Evolutionary conservation across 2,113 vertebrate species (phyloP), one percentile per base, ranked within the genome.

Genomic region (Loxodonta africana): DNA sequence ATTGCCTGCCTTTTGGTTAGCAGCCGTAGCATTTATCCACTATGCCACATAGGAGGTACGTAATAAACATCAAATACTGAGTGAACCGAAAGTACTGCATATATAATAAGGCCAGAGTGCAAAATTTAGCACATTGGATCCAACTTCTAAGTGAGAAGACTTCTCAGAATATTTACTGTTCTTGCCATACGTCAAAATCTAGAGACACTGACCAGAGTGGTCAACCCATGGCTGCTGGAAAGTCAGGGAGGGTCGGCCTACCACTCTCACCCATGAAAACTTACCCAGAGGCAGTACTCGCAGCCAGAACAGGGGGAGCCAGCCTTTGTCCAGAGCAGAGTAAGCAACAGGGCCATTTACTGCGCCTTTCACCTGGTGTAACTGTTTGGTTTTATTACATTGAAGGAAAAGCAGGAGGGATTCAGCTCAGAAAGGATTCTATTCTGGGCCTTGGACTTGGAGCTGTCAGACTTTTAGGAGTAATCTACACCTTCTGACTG

Each of bases 401-500:
- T 30, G 46, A 87, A 91, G 83, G 83, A 53, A 74, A 92, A 76
- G 89, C 26, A 5, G 76, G 85, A 87, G 57, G 48, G n/a, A 63
- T 71, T 94, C 82, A 48, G 33, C 69, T 71, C 33, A 51, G 92
- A 93, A 88, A 78, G 37, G 30, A n/a, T 90, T 90, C 92, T 94
- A 41, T 93, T 95, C 62, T n/a, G 71, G 89, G 84, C 62, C 51
- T 30, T 17, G 15, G 73, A 74, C 41, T 60, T 30, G 46, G 28
- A 60, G 44, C 76, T 71, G n/a, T 23, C 3, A 33, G 85, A 11
- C 62, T 69, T 67, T 53, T 33, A 73, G 23, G 91, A 77, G 28
- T 76, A 15, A 81, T 23, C 26, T 44, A 41, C 80, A 46, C 62
- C 51, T 48, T 44, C 6, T 8, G 23, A 28, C 76, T 73, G 11